These are phyloP conservation scores for Hypanus sabinus DNA, from an alignment of 2,113 vertebrate genomes.

Conservation along the genomic window DNA sequence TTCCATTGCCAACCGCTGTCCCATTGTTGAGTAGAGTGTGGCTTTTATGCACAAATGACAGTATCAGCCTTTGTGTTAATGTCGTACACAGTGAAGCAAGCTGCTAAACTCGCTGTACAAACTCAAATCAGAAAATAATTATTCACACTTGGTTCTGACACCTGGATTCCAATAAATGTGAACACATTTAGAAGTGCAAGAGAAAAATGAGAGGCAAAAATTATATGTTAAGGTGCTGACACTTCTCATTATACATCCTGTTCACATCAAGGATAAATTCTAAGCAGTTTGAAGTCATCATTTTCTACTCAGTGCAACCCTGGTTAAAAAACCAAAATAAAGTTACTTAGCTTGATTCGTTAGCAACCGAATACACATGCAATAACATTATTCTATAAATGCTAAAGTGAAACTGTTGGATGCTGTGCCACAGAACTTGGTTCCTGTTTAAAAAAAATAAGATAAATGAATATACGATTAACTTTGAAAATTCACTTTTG, in stretches of 20 bases:
- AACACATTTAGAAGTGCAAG: not conserved
- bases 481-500: not conserved
- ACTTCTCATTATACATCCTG: not conserved
- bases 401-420: not conserved
- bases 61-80: not conserved
- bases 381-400: slow-evolving; percentile 3
- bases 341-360: not conserved
- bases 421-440: not conserved
- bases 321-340: not conserved
- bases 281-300: not conserved
- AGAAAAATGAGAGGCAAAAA: not conserved
- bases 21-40: not conserved
- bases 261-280: not conserved
- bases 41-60: not conserved
- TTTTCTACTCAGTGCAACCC: not conserved
- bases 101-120: not conserved
- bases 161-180: not conserved
- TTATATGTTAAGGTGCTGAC: not conserved
- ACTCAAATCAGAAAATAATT: not conserved
- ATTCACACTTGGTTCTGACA: not conserved
- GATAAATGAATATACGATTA: not conserved
- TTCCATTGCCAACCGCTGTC: no score
- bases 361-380: slow-evolving; percentile 7
- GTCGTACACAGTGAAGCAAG: not conserved
- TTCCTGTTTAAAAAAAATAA: not conserved